Conservation (phyloP, 2,888 invertebrate species). For the Agrotis clavis region DNA sequence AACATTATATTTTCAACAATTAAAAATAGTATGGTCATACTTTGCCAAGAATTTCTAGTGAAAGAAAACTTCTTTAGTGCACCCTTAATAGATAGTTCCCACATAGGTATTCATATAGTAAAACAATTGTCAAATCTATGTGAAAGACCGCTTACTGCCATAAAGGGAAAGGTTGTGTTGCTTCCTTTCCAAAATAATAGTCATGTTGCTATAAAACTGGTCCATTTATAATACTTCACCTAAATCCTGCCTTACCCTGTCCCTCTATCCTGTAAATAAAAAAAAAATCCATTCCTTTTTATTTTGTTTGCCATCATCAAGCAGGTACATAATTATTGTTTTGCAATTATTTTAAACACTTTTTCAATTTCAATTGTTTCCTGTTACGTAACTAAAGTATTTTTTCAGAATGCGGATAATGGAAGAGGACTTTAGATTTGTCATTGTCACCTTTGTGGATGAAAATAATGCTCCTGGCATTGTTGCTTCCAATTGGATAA, state of each 20-base stretch:
- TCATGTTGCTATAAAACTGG: constrained; percentile 2
- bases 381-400: neutral
- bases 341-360: constrained; percentile 1
- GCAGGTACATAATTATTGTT: constrained; percentile 2
- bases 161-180: neutral
- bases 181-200: constrained; percentile 5
- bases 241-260: neutral
- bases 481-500: constrained; percentile 2
- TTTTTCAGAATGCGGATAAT: constrained; percentile 3
- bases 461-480: constrained; percentile 18
- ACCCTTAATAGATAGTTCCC: constrained; percentile 39
- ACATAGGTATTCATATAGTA: constrained; percentile 1
- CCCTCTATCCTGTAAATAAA: neutral
- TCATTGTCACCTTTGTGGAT: neutral
- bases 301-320: neutral
- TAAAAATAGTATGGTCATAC: neutral
- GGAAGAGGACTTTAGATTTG: neutral
- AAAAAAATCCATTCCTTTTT: neutral
- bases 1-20: constrained; percentile 1
- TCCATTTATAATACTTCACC: neutral
- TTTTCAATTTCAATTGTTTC: neutral
- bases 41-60: constrained; percentile 16
- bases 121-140: neutral
- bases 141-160: neutral
- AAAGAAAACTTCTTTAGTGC: constrained; percentile 43